Base-by-base conservation (phyloP, 2,888 invertebrate species). In the Dyspetes luteomarginatus region DNA sequence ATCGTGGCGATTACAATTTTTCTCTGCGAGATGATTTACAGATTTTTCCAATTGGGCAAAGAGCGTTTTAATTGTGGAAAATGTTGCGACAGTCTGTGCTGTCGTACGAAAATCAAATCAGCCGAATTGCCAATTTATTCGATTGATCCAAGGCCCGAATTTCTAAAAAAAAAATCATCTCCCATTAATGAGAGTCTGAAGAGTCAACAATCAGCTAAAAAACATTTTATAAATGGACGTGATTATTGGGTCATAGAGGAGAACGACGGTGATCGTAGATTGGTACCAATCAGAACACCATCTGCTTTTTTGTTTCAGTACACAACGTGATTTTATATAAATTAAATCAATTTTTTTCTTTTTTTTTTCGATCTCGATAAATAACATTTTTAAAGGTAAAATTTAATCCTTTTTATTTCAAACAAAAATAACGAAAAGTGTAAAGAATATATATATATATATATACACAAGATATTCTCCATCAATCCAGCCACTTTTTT, bases 251-350 rank as follows among this genome's bases (percentile, higher is more conserved):
- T 96, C 0, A 93, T 94, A 26, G 94, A 94, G 15, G 93, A 94
- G 19, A 91, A 93, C 2, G 93, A 93, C 74, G 96, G 96, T 0
- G 94, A 94, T 19, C 94, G 92, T n/a, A 94, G 95, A 84, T 92
- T 97, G 76, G 94, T 97, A 65, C 97, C 97, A 0, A 93, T 95
- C 0, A 92, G 96, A 83, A 94, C 95, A 2, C 96, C 97, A 0
- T 97, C 97, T 0, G 96, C 97, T 9, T 94, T 96, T 62, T 92
- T 97, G 3, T 97, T 96, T 92, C 95, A 95, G 45, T 50, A 45
- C 1, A 0, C 36, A 12, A 36, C 36, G 0, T 36, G 12, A 36
- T 12, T 0, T 36, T 36, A 36, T 36, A 12, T n/a, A n/a, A n/a
- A n/a, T n/a, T n/a, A n/a, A n/a, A n/a, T n/a, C n/a, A n/a, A n/a